A percentile compares a stretch with the other conserved stretches of the same genome.
phyloP scores from a whole-genome alignment of 2,113 vertebrate genomes.

The Bos taurus region DNA sequence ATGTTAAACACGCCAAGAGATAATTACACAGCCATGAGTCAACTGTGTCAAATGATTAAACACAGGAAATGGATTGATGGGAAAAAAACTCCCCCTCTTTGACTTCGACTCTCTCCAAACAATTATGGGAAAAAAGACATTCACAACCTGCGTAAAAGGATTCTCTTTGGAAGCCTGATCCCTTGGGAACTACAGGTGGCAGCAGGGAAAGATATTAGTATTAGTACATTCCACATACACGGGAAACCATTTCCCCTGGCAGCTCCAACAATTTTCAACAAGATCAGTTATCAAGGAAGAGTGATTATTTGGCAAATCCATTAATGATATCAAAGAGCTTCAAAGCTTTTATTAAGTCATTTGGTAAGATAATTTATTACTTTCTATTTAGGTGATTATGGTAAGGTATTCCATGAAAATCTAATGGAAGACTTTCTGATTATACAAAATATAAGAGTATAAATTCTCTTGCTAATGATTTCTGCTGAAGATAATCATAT shows the following conservation, averaged over 20 bases:
- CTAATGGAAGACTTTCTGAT: conserved; percentile 37
- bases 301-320: conserved; percentile 42
- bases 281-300: conserved; percentile 49
- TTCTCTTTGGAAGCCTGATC: conserved; percentile 64
- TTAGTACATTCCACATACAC: conserved; percentile 38
- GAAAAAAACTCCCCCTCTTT: conserved; percentile 51
- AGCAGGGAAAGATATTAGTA: conserved; percentile 11
- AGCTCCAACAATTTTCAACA: conserved; percentile 40
- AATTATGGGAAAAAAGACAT: conserved; percentile 57
- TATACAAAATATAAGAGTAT: not conserved
- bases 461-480: not conserved
- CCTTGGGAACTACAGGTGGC: conserved; percentile 36
- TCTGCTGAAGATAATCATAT: not conserved
- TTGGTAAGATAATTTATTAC: conserved; percentile 39
- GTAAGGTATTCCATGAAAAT: conserved; percentile 26
- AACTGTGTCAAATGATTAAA: conserved; percentile 75
- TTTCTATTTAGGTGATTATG: conserved; percentile 41
- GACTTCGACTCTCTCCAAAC: conserved; percentile 33
- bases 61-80: conserved; percentile 65
- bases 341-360: conserved; percentile 22
- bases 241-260: conserved; percentile 23
- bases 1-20: conserved; percentile 70
- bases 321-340: conserved; percentile 43
- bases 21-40: conserved; percentile 72
- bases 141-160: conserved; percentile 42